These are phyloP conservation scores for Eulemur mongoz DNA, from an alignment of 2,797 vertebrate species.

Conservation along the genomic window DNA sequence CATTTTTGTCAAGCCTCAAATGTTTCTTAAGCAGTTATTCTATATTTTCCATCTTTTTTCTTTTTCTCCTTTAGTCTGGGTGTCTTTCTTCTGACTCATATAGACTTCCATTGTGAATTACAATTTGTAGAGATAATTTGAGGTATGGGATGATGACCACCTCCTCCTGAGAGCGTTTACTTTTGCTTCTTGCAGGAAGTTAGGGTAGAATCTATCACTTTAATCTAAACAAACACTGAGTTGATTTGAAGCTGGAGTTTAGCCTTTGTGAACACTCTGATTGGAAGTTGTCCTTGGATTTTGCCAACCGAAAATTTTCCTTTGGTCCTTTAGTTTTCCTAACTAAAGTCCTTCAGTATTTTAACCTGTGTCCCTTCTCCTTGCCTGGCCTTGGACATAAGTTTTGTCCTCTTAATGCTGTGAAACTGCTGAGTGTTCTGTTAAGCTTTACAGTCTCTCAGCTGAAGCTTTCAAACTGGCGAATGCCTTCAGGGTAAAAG, in stretches of 20 bases:
- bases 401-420: not conserved
- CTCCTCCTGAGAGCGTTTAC: not conserved
- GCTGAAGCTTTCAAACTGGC: not conserved
- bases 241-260: not conserved
- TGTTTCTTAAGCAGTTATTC: not conserved
- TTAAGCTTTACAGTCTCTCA: not conserved
- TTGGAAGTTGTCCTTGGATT: not conserved
- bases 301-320: not conserved
- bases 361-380: not conserved
- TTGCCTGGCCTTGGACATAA: not conserved
- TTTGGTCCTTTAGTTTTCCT: not conserved
- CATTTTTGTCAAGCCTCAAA: not conserved
- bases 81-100: conserved; percentile 4
- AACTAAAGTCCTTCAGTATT: not conserved
- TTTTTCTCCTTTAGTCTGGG: not conserved
- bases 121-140: not conserved
- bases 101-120: not conserved
- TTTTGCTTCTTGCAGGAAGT: not conserved
- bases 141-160: not conserved
- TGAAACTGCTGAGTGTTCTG: not conserved
- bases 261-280: not conserved
- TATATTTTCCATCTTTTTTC: not conserved
- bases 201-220: not conserved
- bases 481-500: not conserved
- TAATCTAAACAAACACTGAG: not conserved